Conservation (phyloP, 2,113 vertebrate genomes). For the Penelope pileata region DNA sequence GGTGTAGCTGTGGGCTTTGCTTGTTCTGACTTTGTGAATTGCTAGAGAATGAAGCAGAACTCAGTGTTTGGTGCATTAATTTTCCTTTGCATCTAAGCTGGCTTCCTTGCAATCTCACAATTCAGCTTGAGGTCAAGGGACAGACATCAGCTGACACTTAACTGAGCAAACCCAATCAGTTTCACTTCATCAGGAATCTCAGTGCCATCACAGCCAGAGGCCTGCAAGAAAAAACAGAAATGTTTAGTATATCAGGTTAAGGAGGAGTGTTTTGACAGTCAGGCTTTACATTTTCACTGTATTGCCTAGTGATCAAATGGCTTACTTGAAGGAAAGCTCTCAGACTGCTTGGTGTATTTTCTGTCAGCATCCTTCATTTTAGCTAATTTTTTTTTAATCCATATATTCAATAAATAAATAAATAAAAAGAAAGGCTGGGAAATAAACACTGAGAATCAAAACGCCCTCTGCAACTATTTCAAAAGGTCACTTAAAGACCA, state of each 20-base stretch:
- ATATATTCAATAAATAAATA: neutral
- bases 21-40: conserved; percentile 76
- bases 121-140: conserved; percentile 72
- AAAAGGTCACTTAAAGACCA: neutral
- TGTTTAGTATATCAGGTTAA: neutral
- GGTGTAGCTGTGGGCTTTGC: conserved; percentile 73
- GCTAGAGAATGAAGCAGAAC: conserved; percentile 81
- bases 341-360: neutral
- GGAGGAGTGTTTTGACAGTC: conserved; percentile 7
- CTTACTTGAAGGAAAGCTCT: neutral
- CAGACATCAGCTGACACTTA: conserved; percentile 93
- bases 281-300: neutral
- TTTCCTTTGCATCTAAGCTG: conserved; percentile 75
- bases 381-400: neutral
- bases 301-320: neutral
- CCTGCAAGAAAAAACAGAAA: conserved; percentile 78
- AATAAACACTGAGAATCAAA: neutral
- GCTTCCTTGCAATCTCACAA: conserved; percentile 79
- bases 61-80: conserved; percentile 73
- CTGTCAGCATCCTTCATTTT: neutral
- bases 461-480: neutral
- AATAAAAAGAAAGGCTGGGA: neutral
- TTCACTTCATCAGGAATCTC: conserved; percentile 98
- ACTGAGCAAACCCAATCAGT: conserved; percentile 97
- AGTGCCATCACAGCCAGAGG: conserved; percentile 89